phyloP scores from a whole-genome alignment of 2,113 vertebrate genomes.

The Ahaetulla prasina region DNA sequence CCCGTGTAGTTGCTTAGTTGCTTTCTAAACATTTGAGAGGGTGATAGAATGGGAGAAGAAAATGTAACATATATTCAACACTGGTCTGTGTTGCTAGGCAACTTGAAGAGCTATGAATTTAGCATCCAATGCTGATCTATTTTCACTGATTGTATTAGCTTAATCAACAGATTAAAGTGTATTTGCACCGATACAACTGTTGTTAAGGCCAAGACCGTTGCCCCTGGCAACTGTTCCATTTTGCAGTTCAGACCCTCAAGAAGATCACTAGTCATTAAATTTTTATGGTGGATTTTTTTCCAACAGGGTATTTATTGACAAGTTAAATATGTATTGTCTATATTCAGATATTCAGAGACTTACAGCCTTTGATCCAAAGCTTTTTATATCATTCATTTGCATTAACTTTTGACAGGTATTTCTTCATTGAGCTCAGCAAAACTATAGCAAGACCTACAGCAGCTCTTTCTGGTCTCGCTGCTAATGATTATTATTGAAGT shows the following conservation, averaged over 20 bases:
- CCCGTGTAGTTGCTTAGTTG: neutral
- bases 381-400: conserved; percentile 20
- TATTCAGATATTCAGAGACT: conserved; percentile 9
- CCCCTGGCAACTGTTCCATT: conserved; percentile 10
- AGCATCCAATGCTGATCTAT: neutral
- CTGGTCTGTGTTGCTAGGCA: conserved; percentile 2
- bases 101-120: conserved; percentile 14
- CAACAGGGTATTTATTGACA: conserved; percentile 15
- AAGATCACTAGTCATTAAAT: neutral
- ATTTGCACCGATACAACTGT: neutral
- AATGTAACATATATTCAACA: neutral
- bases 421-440: neutral
- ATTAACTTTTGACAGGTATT: neutral
- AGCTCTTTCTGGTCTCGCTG: neutral
- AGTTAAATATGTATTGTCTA: neutral
- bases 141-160: neutral
- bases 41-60: neutral
- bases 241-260: neutral
- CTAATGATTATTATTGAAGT: neutral
- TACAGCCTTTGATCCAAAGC: conserved; percentile 6
- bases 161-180: neutral
- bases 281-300: neutral
- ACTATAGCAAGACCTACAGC: neutral
- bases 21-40: neutral
- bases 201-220: conserved; percentile 15